Base-by-base conservation (phyloP, 2,797 vertebrate species). In the Coilia nasus region DNA sequence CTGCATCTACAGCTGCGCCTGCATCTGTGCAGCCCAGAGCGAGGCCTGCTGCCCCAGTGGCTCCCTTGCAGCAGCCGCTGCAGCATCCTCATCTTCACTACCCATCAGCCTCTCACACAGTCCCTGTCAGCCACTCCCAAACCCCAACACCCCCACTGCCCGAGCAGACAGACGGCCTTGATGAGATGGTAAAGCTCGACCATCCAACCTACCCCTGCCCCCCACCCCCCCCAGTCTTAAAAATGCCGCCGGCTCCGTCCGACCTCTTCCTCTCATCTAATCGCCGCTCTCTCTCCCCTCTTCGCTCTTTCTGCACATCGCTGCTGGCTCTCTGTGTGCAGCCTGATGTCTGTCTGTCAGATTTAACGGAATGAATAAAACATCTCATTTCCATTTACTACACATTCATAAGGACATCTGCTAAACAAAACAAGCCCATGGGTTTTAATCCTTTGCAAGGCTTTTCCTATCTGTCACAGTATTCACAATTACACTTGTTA, bases 101-200 rank as follows among this genome's bases (percentile, higher is more conserved):
- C 50, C 71, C 71, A 78, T 78, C 71, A 78, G 71, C 35, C 71
- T 10, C 50, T 54, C 87, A 85, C 89, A 81, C 64, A 83, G 56
- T 90, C 90, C 86, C 92, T 93, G 85, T 91, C 90, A 85, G 86
- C 64, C 62, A 67, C 71, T 41, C 71, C 47, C 50, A 93, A 81
- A 93, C 95, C 85, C 91, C 91, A 0, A 92, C 94, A 88, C 91
- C 90, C 85, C 85, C 91, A 83, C 84, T 88, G 14, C 31, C 85
- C 89, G 88, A 83, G 88, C 87, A 91, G 85, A 88, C 87, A 87
- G 85, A 86, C 84, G 91, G 90, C 75, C 88, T 88, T 83, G 92
- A 93, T 88, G 90, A 87, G 81, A 90, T 88, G 95, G 95, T 96
- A 96, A 96, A 90, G 81, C 82, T 86, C 31, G 50, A 78, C 31